Evolutionary conservation across 1,140 invertebrate genomes (phyloP).

Genomic region (Cydia splendana): DNA sequence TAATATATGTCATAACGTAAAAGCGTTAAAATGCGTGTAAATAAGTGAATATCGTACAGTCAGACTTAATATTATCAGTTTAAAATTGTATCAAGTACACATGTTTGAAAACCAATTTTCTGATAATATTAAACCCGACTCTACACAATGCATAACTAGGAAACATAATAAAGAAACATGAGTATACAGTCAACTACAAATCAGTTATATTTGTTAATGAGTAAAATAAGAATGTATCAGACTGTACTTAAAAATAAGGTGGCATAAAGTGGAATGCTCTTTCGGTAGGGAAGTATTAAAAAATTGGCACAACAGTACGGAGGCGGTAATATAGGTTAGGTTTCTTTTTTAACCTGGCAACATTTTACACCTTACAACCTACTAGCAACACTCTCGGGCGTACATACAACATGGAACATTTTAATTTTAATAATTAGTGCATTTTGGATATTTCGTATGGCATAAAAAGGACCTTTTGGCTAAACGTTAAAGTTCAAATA

Average conservation of each 20-base stretch:
- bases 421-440: neutral
- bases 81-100: neutral
- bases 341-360: slow-evolving; percentile 27
- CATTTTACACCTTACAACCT: slow-evolving; percentile 29
- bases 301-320: slow-evolving; percentile 30
- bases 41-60: neutral
- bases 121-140: slow-evolving; percentile 2
- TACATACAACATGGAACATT: slow-evolving; percentile 31
- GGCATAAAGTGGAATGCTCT: slow-evolving; percentile 19
- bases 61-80: slow-evolving; percentile 2
- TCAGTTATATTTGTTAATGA: neutral
- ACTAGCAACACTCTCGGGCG: slow-evolving; percentile 29
- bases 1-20: slow-evolving; percentile 24
- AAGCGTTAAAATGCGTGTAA: slow-evolving; percentile 20
- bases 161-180: slow-evolving; percentile 1
- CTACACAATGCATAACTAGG: neutral
- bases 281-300: slow-evolving; percentile 29
- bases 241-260: slow-evolving; percentile 25
- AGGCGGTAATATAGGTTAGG: slow-evolving; percentile 30
- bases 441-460: neutral
- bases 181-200: neutral
- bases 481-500: too few relatives aligned
- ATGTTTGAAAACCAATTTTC: neutral
- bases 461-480: too few relatives aligned
- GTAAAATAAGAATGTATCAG: neutral